phyloP scores from a whole-genome alignment of 2,113 vertebrate genomes.

The Genyomyrus donnyi region DNA sequence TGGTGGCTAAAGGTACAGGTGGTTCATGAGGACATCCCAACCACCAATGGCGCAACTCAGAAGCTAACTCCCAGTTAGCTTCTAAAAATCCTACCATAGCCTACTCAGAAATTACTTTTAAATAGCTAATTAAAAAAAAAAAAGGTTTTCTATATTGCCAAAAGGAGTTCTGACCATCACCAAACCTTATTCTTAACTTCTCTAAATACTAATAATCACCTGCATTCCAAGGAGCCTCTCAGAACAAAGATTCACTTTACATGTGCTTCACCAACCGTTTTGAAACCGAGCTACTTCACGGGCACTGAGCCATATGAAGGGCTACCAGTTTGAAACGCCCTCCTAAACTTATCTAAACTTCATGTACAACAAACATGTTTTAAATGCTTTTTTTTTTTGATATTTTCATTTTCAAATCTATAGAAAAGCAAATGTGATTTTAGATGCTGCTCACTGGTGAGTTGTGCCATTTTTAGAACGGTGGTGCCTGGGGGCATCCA shows the following conservation, averaged over 20 bases:
- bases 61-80: background rate
- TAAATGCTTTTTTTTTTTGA: too few relatives aligned
- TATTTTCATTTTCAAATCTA: too few relatives aligned
- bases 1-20: background rate
- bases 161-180: background rate
- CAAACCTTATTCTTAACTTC: background rate
- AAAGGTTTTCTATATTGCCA: background rate
- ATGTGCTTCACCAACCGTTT: background rate
- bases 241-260: background rate
- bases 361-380: too few relatives aligned
- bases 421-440: too few relatives aligned
- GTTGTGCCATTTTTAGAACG: too few relatives aligned
- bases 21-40: background rate
- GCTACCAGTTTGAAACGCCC: too few relatives aligned
- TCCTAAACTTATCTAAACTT: too few relatives aligned
- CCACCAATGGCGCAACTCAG: background rate
- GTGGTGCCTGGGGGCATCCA: too few relatives aligned
- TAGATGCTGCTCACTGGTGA: too few relatives aligned
- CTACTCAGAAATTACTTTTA: background rate
- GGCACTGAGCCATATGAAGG: too few relatives aligned
- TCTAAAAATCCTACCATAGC: background rate
- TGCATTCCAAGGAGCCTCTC: background rate
- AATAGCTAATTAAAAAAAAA: background rate
- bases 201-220: background rate
- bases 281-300: too few relatives aligned